Conservation (phyloP, 2,888 invertebrate genomes). For the Plebejus argus region DNA sequence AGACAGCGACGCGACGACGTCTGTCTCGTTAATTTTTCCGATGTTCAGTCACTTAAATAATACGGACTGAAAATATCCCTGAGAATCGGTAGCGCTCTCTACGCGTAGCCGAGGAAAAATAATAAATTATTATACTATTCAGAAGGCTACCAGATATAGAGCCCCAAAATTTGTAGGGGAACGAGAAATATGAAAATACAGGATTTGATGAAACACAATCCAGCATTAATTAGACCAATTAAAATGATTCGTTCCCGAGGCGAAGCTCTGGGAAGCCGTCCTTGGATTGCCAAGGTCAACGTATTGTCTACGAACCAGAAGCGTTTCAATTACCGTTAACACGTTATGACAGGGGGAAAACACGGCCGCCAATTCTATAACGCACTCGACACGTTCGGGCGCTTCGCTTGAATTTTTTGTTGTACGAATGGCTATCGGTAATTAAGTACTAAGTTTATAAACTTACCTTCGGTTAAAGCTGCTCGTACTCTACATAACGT, state of each 20-base stretch:
- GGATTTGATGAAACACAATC: neutral
- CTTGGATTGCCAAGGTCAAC: slow-evolving; percentile 8
- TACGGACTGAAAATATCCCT: neutral
- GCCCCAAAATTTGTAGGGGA: neutral
- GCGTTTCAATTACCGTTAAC: neutral
- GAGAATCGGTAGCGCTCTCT: neutral
- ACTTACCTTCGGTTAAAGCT: slow-evolving; percentile 23
- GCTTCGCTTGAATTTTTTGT: neutral
- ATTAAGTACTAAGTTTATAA: neutral
- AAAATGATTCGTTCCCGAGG: neutral
- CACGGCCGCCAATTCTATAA: neutral
- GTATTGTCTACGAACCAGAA: slow-evolving; percentile 17
- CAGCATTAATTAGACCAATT: neutral
- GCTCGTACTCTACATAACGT: slow-evolving; percentile 51
- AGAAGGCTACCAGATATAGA: neutral
- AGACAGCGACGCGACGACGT: neutral
- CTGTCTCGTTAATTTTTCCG: neutral
- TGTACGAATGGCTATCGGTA: neutral
- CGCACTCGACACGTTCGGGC: neutral
- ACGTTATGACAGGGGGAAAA: neutral
- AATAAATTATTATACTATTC: neutral
- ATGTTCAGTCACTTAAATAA: neutral
- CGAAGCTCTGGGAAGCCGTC: neutral
- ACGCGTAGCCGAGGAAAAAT: neutral
- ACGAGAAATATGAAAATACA: neutral